Evolutionary conservation across 30 jellyfish, hydroid and myxozoan genomes (phyloP).

Genomic region (Nemopilema nomurai): DNA sequence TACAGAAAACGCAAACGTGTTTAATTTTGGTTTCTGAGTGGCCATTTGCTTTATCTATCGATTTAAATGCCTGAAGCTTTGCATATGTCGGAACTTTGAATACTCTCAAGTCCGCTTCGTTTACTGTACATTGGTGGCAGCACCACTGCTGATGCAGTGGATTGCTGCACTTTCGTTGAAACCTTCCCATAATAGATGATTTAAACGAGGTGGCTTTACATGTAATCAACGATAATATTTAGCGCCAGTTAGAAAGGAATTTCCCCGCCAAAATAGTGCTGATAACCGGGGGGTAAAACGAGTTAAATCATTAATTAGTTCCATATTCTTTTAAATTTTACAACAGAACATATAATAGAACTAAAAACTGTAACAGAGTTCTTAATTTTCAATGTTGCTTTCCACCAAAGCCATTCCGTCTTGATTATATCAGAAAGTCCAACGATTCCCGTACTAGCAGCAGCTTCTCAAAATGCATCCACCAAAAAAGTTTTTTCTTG

Average conservation of each 20-base stretch:
- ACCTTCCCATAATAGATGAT: conserved; percentile 5
- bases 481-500: not conserved
- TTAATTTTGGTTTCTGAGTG: not conserved
- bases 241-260: not conserved
- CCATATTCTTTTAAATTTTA: not conserved
- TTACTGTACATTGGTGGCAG: not conserved
- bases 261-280: not conserved
- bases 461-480: not conserved
- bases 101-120: not conserved
- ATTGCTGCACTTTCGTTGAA: conserved; percentile 6
- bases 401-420: not conserved
- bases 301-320: not conserved
- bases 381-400: not conserved
- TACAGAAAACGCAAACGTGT: conserved; percentile 18
- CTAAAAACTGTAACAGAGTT: not conserved
- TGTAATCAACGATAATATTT: not conserved
- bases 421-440: not conserved
- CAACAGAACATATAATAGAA: not conserved
- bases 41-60: not conserved
- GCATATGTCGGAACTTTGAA: conserved; percentile 7
- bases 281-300: not conserved
- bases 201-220: not conserved
- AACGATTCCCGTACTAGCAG: not conserved
- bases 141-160: conserved; percentile 16
- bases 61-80: conserved; percentile 13